Evolutionary conservation across 2,888 invertebrate genomes (phyloP).

Genomic region (Acanthosepion pharaonis): DNA sequence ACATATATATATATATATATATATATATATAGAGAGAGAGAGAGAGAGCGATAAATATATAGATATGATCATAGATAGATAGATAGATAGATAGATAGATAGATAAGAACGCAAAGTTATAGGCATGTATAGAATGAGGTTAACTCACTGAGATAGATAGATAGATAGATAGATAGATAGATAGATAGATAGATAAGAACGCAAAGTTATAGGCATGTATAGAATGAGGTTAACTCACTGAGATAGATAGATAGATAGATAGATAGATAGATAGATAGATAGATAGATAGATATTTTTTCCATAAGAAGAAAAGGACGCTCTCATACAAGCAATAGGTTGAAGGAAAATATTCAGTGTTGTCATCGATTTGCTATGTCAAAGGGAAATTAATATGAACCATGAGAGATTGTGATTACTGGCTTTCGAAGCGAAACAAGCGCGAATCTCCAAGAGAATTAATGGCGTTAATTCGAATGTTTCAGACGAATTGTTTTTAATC

Average conservation of each 20-base stretch:
- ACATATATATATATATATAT: background rate
- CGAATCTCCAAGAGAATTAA: background rate
- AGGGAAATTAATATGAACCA: background rate
- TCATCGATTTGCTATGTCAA: background rate
- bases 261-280: slow-evolving; percentile 14
- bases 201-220: background rate
- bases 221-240: no score
- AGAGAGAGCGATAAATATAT: background rate
- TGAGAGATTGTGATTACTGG: background rate
- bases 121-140: background rate
- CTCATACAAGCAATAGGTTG: no score
- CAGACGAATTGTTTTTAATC: background rate
- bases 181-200: background rate
- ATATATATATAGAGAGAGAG: background rate
- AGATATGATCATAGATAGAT: background rate
- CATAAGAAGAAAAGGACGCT: no score
- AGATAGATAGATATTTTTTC: background rate
- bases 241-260: background rate
- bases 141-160: background rate
- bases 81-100: no score
- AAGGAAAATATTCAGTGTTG: background rate
- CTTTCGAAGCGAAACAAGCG: background rate
- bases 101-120: background rate
- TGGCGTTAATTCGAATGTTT: background rate
- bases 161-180: background rate